These are phyloP conservation scores for Melanostoma scalare DNA, from an alignment of 2,888 invertebrate species.

Conservation along the genomic window DNA sequence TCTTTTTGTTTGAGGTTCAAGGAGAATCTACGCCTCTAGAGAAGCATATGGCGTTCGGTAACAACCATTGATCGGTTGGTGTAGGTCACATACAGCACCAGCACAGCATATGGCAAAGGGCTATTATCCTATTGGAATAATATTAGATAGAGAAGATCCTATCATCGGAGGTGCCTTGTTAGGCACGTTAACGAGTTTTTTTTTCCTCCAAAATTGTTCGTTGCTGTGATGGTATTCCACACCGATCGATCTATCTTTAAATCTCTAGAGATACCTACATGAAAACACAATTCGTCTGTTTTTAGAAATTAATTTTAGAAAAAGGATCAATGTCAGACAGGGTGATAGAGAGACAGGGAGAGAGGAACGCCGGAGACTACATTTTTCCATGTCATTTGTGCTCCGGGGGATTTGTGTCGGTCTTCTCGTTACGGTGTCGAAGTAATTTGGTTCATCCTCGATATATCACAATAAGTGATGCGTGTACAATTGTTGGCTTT, in stretches of 20 bases:
- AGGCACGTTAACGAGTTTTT: conserved; percentile 68
- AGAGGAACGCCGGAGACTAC: neutral
- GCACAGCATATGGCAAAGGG: conserved; percentile 53
- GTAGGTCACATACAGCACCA: conserved; percentile 45
- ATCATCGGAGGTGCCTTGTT: conserved; percentile 71
- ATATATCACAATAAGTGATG: conserved; percentile 71
- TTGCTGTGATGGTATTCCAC: conserved; percentile 42
- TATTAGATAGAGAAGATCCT: conserved; percentile 56
- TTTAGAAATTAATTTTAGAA: conserved; percentile 65
- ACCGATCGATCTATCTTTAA: conserved; percentile 60
- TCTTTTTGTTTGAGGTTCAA: conserved; percentile 33
- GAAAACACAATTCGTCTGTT: conserved; percentile 46
- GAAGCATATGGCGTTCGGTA: conserved; percentile 67
- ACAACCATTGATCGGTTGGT: conserved; percentile 52
- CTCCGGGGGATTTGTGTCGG: conserved; percentile 46
- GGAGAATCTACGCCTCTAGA: conserved; percentile 67
- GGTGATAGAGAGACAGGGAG: no score
- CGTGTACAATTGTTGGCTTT: conserved; percentile 60
- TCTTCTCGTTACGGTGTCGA: conserved; percentile 66
- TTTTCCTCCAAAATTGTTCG: neutral
- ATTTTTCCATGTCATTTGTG: conserved; percentile 36
- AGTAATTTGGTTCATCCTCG: conserved; percentile 69
- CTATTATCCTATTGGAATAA: conserved; percentile 69
- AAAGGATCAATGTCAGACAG: conserved; percentile 26
- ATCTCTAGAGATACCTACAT: conserved; percentile 51